Evolutionary conservation across 2,113 vertebrate species (phyloP).

Genomic region (Oryzias woworae): DNA sequence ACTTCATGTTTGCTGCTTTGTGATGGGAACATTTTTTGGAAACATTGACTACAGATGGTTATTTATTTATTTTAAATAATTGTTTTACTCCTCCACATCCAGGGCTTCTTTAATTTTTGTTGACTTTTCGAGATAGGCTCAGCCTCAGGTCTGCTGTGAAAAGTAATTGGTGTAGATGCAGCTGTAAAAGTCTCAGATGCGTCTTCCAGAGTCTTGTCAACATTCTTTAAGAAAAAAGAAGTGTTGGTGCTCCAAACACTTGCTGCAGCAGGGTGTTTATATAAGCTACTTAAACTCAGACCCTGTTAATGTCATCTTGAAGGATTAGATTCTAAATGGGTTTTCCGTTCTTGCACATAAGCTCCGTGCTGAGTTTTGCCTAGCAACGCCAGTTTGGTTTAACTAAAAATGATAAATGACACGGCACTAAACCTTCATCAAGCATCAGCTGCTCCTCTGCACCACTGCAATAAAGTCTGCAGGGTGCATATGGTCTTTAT

Average conservation of each 20-base stretch:
- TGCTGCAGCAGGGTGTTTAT: conserved; percentile 64
- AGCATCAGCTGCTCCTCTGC: conserved; percentile 29
- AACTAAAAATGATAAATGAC: conserved; percentile 52
- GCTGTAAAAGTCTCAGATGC: conserved; percentile 40
- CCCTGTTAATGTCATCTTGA: conserved; percentile 78
- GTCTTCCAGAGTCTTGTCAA: conserved; percentile 57
- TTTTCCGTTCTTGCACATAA: conserved; percentile 64
- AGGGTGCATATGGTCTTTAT: conserved; percentile 1
- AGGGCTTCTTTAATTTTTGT: background rate
- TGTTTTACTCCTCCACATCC: background rate
- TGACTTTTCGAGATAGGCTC: conserved; percentile 25
- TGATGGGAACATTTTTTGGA: background rate
- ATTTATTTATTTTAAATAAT: conserved; percentile 3
- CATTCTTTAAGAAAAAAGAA: conserved; percentile 50
- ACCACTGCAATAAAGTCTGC: conserved; percentile 25
- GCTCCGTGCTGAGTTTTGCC: conserved; percentile 58
- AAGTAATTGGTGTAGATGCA: conserved; percentile 12
- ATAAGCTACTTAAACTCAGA: conserved; percentile 78
- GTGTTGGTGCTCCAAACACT: conserved; percentile 55
- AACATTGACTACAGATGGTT: background rate
- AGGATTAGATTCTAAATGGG: conserved; percentile 78
- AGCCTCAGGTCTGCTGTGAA: conserved; percentile 27
- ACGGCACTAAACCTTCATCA: conserved; percentile 32
- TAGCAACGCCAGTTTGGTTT: conserved; percentile 64
- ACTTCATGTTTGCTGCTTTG: no score